These are phyloP conservation scores for Microcebus tavaratra DNA, from an alignment of 2,113 vertebrate genomes.

Conservation along the genomic window DNA sequence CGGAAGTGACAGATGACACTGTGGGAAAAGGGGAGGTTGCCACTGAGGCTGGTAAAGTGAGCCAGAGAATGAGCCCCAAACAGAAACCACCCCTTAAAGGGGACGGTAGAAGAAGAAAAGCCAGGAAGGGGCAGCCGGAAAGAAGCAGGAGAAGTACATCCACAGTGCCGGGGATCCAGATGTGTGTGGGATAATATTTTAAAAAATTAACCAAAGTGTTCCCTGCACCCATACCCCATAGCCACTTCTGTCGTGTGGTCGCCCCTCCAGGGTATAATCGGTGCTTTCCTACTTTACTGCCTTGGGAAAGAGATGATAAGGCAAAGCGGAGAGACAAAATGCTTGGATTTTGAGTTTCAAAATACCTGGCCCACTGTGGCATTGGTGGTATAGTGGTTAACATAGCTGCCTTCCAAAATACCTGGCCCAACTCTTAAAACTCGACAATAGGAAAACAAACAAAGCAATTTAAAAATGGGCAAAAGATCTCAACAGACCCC, in stretches of 20 bases:
- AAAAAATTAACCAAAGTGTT: neutral
- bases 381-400: no score
- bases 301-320: neutral
- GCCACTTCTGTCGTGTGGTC: no score
- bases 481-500: neutral
- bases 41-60: neutral
- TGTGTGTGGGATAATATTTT: neutral
- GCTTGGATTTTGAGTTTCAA: neutral
- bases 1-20: neutral
- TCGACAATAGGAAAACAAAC: neutral
- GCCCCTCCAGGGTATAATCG: neutral
- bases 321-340: neutral
- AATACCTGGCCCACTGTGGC: neutral
- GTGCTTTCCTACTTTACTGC: neutral
- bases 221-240: neutral
- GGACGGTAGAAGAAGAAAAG: neutral
- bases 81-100: neutral
- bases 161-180: neutral
- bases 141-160: neutral
- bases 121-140: neutral
- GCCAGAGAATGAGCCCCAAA: neutral
- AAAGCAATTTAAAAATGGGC: neutral
- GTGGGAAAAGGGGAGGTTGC: no score
- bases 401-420: neutral
- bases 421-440: neutral